Base-by-base conservation (phyloP, 2,113 vertebrate species). In the Rhadina sibilatrix region DNA sequence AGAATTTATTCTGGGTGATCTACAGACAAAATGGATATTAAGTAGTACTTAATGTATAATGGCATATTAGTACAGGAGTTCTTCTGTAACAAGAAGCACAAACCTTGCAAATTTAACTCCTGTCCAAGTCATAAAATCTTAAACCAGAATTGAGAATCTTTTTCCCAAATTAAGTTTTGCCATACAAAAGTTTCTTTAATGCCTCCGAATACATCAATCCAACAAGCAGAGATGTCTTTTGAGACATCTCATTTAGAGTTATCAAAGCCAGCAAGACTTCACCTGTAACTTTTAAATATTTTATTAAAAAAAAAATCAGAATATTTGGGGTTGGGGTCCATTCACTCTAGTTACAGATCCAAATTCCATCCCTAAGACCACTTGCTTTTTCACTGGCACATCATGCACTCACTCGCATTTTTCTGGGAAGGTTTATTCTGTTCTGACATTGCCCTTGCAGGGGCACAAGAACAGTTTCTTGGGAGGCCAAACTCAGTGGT, bases 281-380 rank as follows among this genome's bases (percentile, higher is more conserved):
- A 0, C 5, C 16, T 71, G 28, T 23, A 11, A n/a, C 16, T 82
- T 87, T 87, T n/a, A 79, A 74, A 49, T 20, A 3, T 57, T 76
- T 90, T 16, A 12, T 24, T 35, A 17, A 22, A 68, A 63, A 92
- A 54, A 3, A 12, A 9, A 35, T 28, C 21, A 40, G 35, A 65
- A 71, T 69, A 40, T 30, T 40, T 3, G 1, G 33, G 14, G 6
- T 17, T 49, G 14, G 3, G 7, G 1, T 52, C n/a, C 10, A 7
- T 19, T 72, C 11, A 23, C 27, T 74, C 53, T 22, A 9, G 12
- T 64, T 56, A 60, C 0, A 3, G 37, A 80, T 30, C 11, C 24
- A 74, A 83, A 52, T 42, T 76, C 37, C 35, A 10, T 5, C 15
- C 46, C 18, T 1, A 1, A 65, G 16, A 46, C 23, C 30, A 30